phyloP scores from a whole-genome alignment of 2,797 vertebrate species.

The Gadopsis marmoratus region DNA sequence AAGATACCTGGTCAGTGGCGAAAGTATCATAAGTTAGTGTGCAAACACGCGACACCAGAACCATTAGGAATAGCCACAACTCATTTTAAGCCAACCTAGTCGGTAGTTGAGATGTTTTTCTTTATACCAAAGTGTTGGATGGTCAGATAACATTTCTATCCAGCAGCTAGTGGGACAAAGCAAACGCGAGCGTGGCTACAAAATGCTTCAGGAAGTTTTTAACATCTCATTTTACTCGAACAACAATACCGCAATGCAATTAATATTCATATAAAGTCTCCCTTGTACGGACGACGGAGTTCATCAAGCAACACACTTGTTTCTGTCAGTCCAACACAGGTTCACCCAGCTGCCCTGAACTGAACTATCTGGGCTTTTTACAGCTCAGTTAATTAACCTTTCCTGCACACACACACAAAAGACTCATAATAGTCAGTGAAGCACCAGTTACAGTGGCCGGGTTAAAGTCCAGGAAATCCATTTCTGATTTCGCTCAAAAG shows the following conservation, averaged over 20 bases:
- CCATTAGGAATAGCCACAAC: neutral
- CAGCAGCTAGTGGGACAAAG: neutral
- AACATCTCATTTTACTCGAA: neutral
- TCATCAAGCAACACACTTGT: conserved; percentile 42
- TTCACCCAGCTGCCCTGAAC: conserved; percentile 22
- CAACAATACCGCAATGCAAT: neutral
- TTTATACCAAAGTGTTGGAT: neutral
- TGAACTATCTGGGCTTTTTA: conserved; percentile 38
- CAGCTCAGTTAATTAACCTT: conserved; percentile 63
- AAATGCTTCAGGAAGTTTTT: neutral
- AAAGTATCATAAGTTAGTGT: no score
- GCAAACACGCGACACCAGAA: no score
- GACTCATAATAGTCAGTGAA: conserved; percentile 28
- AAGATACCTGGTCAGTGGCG: neutral
- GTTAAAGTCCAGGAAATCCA: conserved; percentile 34
- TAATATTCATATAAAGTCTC: conserved; percentile 35
- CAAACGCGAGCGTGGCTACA: neutral
- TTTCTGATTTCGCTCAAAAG: conserved; percentile 3
- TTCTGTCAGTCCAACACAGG: conserved; percentile 40
- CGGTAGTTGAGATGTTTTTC: neutral
- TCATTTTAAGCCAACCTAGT: no score
- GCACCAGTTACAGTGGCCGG: conserved; percentile 14
- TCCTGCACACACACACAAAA: conserved; percentile 37
- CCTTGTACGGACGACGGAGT: conserved; percentile 22
- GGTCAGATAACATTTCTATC: neutral